Base-by-base conservation (phyloP, 1,140 invertebrate genomes). In the Caligus rogercresseyi region DNA sequence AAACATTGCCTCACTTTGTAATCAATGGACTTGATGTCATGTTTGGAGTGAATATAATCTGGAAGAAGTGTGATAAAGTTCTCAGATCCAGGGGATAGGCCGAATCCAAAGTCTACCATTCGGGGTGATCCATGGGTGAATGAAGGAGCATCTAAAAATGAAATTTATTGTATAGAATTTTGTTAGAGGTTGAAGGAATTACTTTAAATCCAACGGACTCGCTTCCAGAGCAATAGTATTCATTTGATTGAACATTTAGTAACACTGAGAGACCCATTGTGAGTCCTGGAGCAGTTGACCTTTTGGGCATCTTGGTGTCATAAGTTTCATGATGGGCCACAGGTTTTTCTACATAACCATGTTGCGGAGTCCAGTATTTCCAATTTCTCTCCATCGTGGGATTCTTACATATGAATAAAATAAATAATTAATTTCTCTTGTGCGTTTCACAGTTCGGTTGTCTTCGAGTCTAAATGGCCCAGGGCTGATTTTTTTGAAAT, bases 171-270 rank as follows among this genome's bases (percentile, higher is more conserved):
- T 43, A 43, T n/a, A n/a, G n/a, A n/a, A n/a, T n/a, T n/a, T n/a
- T n/a, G n/a, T n/a, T n/a, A n/a, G n/a, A n/a, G n/a, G n/a, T n/a
- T n/a, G n/a, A n/a, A n/a, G n/a, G n/a, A 1, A 18, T 25, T 3
- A 56, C 54, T 31, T 60, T 60, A 18, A 60, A 43, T 43, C 57
- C 57, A 2, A 60, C 57, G 21, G 57, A 60, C 26, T 60, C 57
- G 4, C 20, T 26, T 1, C 57, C 57, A 13, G 57, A n/a, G n/a
- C 57, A 60, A n/a, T 3, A 60, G 19, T 60, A 60, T 60, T 60
- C 57, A 31, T 31, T 43, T 60, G 25, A 16, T 60, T 60, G 24
- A 15, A 60, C 57, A 60, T 60, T 31, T 13, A 60, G 26, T 25
- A 60, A 3, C 15, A 60, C 23, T 18, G 23, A 3, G 16, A 60